Conservation (phyloP, 1,140 invertebrate genomes). For the Babylonia areolata region DNA sequence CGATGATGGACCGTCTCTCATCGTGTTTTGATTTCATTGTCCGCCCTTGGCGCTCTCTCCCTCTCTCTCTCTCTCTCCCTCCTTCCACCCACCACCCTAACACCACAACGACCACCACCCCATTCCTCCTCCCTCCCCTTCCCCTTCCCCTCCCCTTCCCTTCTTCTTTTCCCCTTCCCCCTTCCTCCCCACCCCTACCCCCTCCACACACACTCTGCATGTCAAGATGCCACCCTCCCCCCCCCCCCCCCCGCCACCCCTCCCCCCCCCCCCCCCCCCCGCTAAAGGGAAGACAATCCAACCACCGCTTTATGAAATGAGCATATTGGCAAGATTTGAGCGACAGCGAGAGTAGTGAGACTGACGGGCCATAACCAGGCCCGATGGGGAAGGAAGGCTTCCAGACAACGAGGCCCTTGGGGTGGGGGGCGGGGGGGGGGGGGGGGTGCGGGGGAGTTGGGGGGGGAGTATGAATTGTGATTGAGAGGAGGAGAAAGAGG, state of each 20-base stretch:
- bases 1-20: neutral
- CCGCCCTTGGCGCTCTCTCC: neutral
- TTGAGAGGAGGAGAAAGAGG: no score
- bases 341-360: conserved; percentile 22
- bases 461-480: neutral
- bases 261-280: neutral
- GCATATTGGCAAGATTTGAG: conserved; percentile 37
- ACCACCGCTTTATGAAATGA: conserved; percentile 44
- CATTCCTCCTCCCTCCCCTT: no score
- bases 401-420: conserved; percentile 21
- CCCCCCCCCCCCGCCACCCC: neutral
- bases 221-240: neutral
- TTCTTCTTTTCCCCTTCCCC: no score
- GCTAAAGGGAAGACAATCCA: conserved; percentile 38
- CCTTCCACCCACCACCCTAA: no score
- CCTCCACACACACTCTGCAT: no score
- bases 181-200: no score
- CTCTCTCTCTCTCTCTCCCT: neutral
- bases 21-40: neutral
- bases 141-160: no score
- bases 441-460: neutral
- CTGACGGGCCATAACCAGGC: neutral
- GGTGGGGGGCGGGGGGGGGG: neutral
- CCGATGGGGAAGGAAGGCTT: no score
- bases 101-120: no score